Conservation (phyloP, 1,140 invertebrate genomes). For the Palaemon carinicauda region DNA sequence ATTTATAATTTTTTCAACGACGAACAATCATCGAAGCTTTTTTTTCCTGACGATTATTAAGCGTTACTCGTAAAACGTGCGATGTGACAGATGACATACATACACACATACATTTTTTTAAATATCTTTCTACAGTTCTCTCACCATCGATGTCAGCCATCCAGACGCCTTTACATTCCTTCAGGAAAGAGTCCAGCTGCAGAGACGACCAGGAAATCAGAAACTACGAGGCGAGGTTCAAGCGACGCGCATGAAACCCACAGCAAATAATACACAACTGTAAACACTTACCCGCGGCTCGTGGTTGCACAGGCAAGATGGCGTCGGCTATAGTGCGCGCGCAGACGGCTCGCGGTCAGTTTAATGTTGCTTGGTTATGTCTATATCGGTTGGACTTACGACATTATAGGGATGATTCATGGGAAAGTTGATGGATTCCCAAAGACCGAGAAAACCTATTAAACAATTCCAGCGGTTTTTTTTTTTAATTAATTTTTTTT, state of each 20-base stretch:
- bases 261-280: constrained; percentile 51
- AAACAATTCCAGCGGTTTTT: too few relatives aligned
- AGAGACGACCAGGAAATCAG: not conserved
- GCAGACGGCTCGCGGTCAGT: not conserved
- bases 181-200: not conserved
- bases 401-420: too few relatives aligned
- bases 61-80: constrained; percentile 20
- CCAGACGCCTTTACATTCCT: not conserved
- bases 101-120: constrained; percentile 30
- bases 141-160: not conserved
- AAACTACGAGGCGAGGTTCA: not conserved
- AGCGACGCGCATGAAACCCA: constrained; percentile 36
- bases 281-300: constrained; percentile 45
- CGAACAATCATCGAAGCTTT: not conserved
- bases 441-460: too few relatives aligned
- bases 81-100: constrained; percentile 35
- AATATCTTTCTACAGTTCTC: not conserved
- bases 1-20: too few relatives aligned
- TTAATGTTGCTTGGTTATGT: not conserved
- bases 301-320: constrained; percentile 51
- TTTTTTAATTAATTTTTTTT: too few relatives aligned
- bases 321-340: constrained; percentile 39
- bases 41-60: not conserved
- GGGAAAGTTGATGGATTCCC: too few relatives aligned
- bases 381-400: too few relatives aligned